These are phyloP conservation scores for Hecatera dysodea DNA, from an alignment of 2,888 invertebrate species.

Conservation along the genomic window DNA sequence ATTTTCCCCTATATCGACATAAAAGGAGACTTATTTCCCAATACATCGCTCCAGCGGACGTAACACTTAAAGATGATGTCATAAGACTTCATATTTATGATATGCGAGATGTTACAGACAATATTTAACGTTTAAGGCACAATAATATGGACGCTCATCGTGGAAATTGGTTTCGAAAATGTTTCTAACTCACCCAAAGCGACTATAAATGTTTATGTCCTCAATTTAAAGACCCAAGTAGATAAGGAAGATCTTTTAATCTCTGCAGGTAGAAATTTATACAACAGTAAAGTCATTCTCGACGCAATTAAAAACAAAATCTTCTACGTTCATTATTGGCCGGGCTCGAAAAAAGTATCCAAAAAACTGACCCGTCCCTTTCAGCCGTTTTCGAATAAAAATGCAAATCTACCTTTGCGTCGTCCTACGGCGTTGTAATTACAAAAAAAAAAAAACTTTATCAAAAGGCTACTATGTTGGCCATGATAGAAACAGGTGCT, in stretches of 20 bases:
- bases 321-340: constrained; percentile 63
- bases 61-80: constrained; percentile 74
- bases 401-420: constrained; percentile 85
- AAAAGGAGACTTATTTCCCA: constrained; percentile 83
- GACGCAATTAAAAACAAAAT: constrained; percentile 63
- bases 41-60: constrained; percentile 76
- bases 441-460: constrained; percentile 72
- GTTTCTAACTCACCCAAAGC: constrained; percentile 53
- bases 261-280: constrained; percentile 39
- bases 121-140: constrained; percentile 64
- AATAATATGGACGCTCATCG: constrained; percentile 57
- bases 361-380: constrained; percentile 70
- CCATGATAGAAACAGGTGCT: constrained; percentile 58
- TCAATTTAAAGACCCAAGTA: constrained; percentile 39
- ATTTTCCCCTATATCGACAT: constrained; percentile 78
- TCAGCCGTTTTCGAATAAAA: constrained; percentile 79
- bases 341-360: constrained; percentile 51
- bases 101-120: constrained; percentile 69
- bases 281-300: constrained; percentile 41
- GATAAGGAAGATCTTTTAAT: constrained; percentile 43
- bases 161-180: constrained; percentile 56
- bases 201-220: constrained; percentile 57
- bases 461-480: constrained; percentile 65
- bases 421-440: constrained; percentile 77
- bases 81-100: constrained; percentile 79